Evolutionary conservation across 2,888 invertebrate genomes (phyloP).

Genomic region (Anagyrus pseudococci): DNA sequence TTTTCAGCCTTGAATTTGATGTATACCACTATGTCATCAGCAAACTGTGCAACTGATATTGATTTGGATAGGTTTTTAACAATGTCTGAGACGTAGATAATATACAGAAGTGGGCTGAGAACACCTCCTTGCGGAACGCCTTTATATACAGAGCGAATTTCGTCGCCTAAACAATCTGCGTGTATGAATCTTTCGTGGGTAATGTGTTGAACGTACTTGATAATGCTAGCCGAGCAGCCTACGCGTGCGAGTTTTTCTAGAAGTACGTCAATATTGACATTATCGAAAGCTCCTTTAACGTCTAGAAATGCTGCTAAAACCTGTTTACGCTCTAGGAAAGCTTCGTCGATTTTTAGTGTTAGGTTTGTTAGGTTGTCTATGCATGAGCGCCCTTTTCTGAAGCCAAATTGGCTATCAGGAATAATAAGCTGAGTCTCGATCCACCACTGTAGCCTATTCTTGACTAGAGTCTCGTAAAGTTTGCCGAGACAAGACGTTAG

Average conservation of each 20-base stretch:
- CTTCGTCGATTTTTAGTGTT: conserved; percentile 10
- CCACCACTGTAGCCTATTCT: conserved; percentile 23
- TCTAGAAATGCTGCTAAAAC: conserved; percentile 2
- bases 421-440: not conserved
- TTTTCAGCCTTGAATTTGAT: not conserved
- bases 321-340: not conserved
- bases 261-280: not conserved
- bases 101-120: conserved; percentile 1
- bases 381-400: conserved; percentile 8
- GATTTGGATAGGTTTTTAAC: not conserved
- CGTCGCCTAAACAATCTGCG: not conserved
- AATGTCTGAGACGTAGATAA: not conserved
- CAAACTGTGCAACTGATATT: conserved; percentile 4
- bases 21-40: conserved; percentile 22
- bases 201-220: not conserved
- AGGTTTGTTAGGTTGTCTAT: conserved; percentile 7
- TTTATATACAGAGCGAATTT: not conserved
- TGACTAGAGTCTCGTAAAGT: conserved; percentile 17
- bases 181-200: conserved; percentile 2
- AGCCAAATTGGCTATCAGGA: conserved; percentile 7
- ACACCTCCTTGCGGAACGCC: conserved; percentile 17
- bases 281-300: conserved; percentile 9
- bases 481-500: conserved; percentile 18
- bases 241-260: not conserved
- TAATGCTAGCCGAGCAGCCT: not conserved